phyloP scores from a whole-genome alignment of 2,888 invertebrate species.

The Ptychoptera albimana region DNA sequence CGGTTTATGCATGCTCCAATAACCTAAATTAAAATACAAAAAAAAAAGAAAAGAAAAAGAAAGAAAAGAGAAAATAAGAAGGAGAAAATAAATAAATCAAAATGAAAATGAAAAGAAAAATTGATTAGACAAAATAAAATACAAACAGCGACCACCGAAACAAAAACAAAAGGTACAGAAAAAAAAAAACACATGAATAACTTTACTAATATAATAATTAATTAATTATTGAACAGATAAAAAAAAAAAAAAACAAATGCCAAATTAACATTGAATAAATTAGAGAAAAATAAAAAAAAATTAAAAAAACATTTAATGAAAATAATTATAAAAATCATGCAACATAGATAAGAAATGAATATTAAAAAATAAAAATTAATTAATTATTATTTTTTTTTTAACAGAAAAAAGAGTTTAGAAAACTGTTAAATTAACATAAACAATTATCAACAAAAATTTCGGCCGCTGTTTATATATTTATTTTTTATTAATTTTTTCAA shows the following conservation, averaged over 20 bases:
- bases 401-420: no score
- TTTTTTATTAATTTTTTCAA: no score
- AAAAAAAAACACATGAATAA: background rate
- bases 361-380: no score
- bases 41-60: conserved; percentile 3
- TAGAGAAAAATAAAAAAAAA: conserved; percentile 3
- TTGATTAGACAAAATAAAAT: background rate
- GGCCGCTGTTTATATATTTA: no score
- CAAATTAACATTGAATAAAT: conserved; percentile 1
- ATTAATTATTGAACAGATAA: conserved; percentile 3
- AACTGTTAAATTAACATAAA: no score
- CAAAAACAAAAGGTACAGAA: background rate
- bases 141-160: background rate
- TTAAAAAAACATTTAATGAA: conserved; percentile 36
- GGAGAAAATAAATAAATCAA: conserved; percentile 2
- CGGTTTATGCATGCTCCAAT: conserved; percentile 30
- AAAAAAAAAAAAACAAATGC: conserved; percentile 3
- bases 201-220: conserved; percentile 2
- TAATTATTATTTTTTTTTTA: no score
- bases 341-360: no score
- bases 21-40: conserved; percentile 15
- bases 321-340: conserved; percentile 11
- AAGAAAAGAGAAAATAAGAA: conserved; percentile 1
- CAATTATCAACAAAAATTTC: no score
- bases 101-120: background rate